Evolutionary conservation across 2,797 vertebrate species (phyloP), one percentile per base, ranked within the genome.

Genomic region (Remorina albescens): DNA sequence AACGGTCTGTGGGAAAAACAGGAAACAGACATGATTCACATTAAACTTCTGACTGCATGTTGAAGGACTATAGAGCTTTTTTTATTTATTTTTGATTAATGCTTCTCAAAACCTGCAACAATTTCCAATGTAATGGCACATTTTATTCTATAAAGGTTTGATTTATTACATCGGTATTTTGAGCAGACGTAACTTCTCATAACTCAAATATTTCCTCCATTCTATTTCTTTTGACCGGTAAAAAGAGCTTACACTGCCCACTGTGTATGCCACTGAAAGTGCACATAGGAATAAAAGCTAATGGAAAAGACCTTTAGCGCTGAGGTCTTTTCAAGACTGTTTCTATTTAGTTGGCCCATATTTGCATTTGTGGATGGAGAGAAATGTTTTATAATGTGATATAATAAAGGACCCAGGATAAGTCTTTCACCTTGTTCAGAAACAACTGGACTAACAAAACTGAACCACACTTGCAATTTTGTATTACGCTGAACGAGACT

Each of bases 1-100:
- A 78, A 73, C 58, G 39, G 50, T 37, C 47, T 47, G 44, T 21
- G 42, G 1, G 28, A 74, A 41, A 72, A 70, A 74, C 21, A 41
- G 5, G n/a, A 55, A 75, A 39, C 10, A 66, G 34, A 26, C 13
- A 12, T 18, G 5, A 42, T 60, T 39, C 32, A 32, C 30, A 57
- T 23, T 62, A n/a, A 63, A 28, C 19, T 12, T 34, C n/a, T 21
- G 53, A 69, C 47, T 39, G 3, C 9, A 64, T 16, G n/a, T 6
- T 47, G 26, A 53, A 59, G 30, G 51, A 62, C 23, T 37, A 25
- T n/a, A 36, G n/a, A 37, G 26, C 5, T 47, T 47, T 56, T n/a
- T n/a, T n/a, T n/a, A n/a, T 49, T 11, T 8, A 37, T 21, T 8
- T 54, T 37, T 30, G 36, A 46, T 55, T 28, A 61, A 59, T 21